Evolutionary conservation across 2,797 vertebrate species (phyloP).

Genomic region (Ibycter americanus): DNA sequence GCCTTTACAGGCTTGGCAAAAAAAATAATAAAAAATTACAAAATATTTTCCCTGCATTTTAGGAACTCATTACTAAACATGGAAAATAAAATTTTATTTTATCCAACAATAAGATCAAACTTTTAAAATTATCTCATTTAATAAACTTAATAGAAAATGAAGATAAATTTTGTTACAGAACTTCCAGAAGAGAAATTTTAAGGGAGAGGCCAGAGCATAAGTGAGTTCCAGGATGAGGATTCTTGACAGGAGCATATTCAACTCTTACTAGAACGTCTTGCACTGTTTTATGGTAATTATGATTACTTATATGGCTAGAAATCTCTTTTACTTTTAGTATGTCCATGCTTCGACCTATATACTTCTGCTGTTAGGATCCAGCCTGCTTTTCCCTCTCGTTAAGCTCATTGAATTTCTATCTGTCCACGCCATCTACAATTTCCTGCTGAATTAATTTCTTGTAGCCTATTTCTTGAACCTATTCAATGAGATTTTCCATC

Average conservation of each 20-base stretch:
- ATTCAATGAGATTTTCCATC: conserved; percentile 11
- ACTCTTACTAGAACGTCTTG: not conserved
- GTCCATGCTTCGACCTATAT: not conserved
- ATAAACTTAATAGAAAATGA: not conserved
- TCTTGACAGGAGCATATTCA: not conserved
- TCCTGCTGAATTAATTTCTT: conserved; percentile 44
- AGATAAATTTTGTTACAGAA: not conserved
- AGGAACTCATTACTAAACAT: not conserved
- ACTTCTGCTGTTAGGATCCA: not conserved
- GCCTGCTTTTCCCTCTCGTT: not conserved
- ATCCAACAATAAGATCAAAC: not conserved
- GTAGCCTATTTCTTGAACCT: conserved; percentile 21
- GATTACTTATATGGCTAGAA: not conserved
- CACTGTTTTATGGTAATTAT: not conserved
- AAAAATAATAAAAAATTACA: not conserved
- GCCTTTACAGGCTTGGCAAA: not conserved
- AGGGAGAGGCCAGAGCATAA: not conserved
- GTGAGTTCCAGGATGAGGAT: not conserved
- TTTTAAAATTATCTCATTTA: not conserved
- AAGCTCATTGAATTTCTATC: conserved; percentile 57
- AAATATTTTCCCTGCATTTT: conserved; percentile 17
- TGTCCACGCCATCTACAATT: conserved; percentile 40
- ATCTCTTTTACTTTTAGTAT: not conserved
- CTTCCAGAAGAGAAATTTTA: not conserved
- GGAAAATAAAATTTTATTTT: not conserved